Percentiles rank a stretch among this genome's conserved stretches.
These are phyloP conservation scores for Palythoa caribaeorum DNA, from an alignment of 92 coral and sea anemone species.

Conservation along the genomic window DNA sequence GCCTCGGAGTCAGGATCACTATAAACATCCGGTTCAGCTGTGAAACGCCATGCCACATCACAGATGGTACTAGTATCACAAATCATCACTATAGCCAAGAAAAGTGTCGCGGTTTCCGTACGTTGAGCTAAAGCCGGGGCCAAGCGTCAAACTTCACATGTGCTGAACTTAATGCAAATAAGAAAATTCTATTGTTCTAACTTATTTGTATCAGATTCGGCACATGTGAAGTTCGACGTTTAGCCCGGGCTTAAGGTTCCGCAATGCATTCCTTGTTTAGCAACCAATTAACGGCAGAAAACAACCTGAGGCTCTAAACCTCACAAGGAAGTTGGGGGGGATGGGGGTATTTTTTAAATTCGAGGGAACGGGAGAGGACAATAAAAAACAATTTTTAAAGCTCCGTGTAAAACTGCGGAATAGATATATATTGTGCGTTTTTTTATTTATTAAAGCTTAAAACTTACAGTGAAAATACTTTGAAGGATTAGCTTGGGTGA, in stretches of 20 bases:
- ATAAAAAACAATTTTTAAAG: no score
- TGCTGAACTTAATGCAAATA: no score
- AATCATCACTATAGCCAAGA: slow-evolving; percentile 6
- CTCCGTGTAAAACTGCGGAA: no score
- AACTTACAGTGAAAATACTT: no score
- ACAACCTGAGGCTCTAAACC: background rate
- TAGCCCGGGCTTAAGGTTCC: background rate
- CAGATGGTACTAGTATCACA: background rate
- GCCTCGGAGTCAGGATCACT: background rate
- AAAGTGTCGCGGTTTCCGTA: background rate
- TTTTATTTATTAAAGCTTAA: no score
- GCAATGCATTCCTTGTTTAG: background rate
- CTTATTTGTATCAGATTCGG: no score
- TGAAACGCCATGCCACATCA: background rate
- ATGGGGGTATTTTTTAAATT: background rate
- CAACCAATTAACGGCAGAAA: background rate
- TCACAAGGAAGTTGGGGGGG: background rate
- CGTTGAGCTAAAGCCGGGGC: no score
- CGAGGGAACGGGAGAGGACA: background rate
- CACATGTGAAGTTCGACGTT: no score
- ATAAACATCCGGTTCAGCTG: background rate
- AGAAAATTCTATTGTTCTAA: no score
- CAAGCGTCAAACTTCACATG: no score
- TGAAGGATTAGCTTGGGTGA: no score
- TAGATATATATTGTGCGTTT: no score